Percentiles rank a stretch among this genome's conserved stretches.
Evolutionary conservation across 2,113 vertebrate genomes (phyloP).

Genomic region (Fregata magnificens): DNA sequence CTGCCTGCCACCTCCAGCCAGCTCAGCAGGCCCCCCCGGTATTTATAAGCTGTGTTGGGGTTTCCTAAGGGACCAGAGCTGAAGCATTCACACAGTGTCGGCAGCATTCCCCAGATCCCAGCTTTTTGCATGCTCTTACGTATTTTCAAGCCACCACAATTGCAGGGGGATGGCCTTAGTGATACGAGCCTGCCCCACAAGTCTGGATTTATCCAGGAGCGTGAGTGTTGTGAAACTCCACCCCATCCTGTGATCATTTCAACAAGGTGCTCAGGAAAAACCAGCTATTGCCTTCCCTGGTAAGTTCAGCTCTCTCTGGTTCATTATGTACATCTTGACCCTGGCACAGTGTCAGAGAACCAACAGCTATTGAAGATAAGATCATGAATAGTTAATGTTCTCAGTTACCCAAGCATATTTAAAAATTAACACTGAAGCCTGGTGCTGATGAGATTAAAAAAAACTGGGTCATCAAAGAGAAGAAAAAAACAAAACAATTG

Average conservation of each 20-base stretch:
- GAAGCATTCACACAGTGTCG: background rate
- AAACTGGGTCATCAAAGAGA: constrained; percentile 55
- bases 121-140: background rate
- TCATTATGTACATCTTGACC: background rate
- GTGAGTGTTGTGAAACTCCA: background rate
- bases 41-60: rapidly evolving
- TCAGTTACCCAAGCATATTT: constrained; percentile 56
- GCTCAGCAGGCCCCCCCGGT: background rate
- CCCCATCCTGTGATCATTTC: background rate
- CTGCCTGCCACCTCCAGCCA: too few species aligned
- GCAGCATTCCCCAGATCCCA: background rate
- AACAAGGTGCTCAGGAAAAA: constrained; percentile 47
- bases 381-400: constrained; percentile 45
- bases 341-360: background rate
- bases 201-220: background rate
- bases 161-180: background rate
- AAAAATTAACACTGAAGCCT: constrained; percentile 56
- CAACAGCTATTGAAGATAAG: background rate
- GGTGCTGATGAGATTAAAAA: constrained; percentile 32
- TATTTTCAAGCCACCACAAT: background rate
- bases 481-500: constrained; percentile 35
- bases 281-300: background rate
- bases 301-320: background rate
- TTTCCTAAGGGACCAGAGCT: background rate
- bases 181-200: background rate